Conservation (phyloP, 30 jellyfish, hydroid and myxozoan genomes). For the Clytia hemisphaerica region DNA sequence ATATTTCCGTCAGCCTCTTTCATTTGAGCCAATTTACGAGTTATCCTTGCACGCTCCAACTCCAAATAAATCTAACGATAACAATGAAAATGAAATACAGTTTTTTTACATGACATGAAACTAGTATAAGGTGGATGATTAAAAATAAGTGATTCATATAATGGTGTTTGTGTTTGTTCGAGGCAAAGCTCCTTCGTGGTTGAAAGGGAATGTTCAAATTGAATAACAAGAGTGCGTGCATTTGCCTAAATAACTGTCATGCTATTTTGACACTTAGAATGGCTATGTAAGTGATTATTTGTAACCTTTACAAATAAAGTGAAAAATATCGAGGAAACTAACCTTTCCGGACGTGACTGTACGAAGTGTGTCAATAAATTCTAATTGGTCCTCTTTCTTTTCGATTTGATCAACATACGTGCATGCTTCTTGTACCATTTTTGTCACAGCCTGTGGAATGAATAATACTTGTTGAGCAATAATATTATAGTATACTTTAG, state of each 20-base stretch:
- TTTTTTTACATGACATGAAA: background rate
- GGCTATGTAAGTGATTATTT: background rate
- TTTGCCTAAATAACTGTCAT: no score
- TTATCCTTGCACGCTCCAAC: conserved; percentile 81
- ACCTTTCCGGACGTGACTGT: conserved; percentile 96
- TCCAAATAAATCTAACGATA: conserved; percentile 75
- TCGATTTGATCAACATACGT: conserved; percentile 84
- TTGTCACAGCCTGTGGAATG: conserved; percentile 72
- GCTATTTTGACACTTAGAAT: background rate
- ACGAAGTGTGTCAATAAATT: conserved; percentile 80
- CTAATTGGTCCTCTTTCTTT: conserved; percentile 45
- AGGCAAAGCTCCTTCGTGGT: no score
- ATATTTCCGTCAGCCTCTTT: conserved; percentile 81
- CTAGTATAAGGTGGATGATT: background rate
- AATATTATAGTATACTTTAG: no score
- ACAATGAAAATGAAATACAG: background rate
- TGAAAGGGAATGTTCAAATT: no score
- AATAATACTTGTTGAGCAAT: background rate
- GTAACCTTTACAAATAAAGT: background rate
- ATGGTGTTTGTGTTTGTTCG: background rate
- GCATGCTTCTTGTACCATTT: conserved; percentile 93
- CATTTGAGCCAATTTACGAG: conserved; percentile 66
- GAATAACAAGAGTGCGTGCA: no score
- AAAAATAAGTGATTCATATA: background rate
- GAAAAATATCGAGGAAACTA: background rate